Percentiles rank a stretch among this genome's conserved stretches.
phyloP scores from a whole-genome alignment of 2,888 invertebrate genomes.

The Hypsopygia costalis region DNA sequence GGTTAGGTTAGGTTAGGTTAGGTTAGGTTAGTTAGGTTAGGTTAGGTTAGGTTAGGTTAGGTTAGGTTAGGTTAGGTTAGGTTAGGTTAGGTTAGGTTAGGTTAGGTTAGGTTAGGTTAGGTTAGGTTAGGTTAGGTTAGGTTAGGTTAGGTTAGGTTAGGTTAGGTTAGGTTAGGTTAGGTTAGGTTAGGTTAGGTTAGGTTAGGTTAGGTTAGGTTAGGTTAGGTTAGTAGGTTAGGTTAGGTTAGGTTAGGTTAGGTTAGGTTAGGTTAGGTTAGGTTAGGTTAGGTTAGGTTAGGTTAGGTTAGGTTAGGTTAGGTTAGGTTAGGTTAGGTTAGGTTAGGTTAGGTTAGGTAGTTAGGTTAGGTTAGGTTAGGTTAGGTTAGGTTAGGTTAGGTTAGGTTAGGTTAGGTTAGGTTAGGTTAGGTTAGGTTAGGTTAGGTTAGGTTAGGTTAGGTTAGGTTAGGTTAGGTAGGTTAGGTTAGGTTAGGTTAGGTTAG shows the following conservation, averaged over 20 bases:
- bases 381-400: conserved; percentile 12
- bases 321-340: conserved; percentile 5
- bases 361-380: conserved; percentile 12
- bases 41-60: conserved; percentile 14
- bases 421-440: conserved; percentile 11
- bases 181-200: conserved; percentile 20
- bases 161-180: conserved; percentile 18
- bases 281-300: conserved; percentile 19
- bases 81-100: conserved; percentile 15
- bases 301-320: conserved; percentile 25
- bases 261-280: conserved; percentile 20
- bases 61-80: conserved; percentile 15
- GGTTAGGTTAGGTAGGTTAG: no score
- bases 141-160: conserved; percentile 12
- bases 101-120: conserved; percentile 12
- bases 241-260: conserved; percentile 20
- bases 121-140: conserved; percentile 14
- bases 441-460: conserved; percentile 12
- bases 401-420: conserved; percentile 13
- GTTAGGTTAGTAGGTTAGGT: no score
- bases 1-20: conserved; percentile 14
- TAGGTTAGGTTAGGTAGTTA: conserved; percentile 11
- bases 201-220: conserved; percentile 20
- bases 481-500: conserved; percentile 16
- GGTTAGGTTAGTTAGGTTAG: conserved; percentile 11